phyloP scores from a whole-genome alignment of 2,113 vertebrate species.

The Phrynocephalus versicolor region DNA sequence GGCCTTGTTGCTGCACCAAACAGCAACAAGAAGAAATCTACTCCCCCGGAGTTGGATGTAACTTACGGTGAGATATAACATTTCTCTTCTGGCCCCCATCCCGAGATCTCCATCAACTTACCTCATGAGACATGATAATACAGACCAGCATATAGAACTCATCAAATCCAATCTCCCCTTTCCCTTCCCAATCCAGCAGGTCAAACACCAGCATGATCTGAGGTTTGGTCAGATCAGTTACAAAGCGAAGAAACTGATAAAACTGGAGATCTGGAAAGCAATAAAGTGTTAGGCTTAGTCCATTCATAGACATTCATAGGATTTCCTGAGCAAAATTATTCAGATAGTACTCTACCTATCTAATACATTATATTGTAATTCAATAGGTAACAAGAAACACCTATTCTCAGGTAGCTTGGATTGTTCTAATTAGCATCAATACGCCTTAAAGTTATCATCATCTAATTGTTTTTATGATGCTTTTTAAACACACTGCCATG shows the following conservation, averaged over 20 bases:
- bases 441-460: not conserved
- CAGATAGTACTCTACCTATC: not conserved
- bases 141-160: constrained; percentile 61
- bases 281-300: not conserved
- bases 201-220: constrained; percentile 62
- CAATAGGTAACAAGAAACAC: not conserved
- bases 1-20: not conserved
- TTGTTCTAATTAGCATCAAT: too few species aligned
- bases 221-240: constrained; percentile 15
- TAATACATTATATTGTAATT: not conserved
- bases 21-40: not conserved
- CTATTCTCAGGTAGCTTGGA: not conserved
- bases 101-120: not conserved
- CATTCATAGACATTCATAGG: constrained; percentile 24
- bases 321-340: constrained; percentile 25
- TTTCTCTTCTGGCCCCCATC: not conserved
- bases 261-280: constrained; percentile 65
- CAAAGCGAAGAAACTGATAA: constrained; percentile 57
- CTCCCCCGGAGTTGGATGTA: not conserved
- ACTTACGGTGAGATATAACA: too few species aligned
- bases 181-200: constrained; percentile 46
- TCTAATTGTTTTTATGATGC: not conserved
- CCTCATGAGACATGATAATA: constrained; percentile 66
- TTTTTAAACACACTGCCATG: not conserved
- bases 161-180: constrained; percentile 60